Conservation (phyloP, 2,888 invertebrate species). For the Ceramica pisi region DNA sequence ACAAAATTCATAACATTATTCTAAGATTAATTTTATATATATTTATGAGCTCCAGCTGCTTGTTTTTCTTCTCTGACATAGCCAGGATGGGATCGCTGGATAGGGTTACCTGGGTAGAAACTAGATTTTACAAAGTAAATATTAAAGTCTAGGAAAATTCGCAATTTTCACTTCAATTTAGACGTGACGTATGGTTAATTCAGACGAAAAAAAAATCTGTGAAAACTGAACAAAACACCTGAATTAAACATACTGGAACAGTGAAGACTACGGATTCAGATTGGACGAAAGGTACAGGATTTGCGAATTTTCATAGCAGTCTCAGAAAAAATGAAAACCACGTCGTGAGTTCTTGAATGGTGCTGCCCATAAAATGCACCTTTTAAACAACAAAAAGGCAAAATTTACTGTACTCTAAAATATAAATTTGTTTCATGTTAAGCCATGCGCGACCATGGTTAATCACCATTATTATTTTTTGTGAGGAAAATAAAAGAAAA, state of each 20-base stretch:
- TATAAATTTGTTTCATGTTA: conserved; percentile 76
- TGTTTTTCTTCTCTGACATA: conserved; percentile 89
- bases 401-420: conserved; percentile 71
- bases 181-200: conserved; percentile 43
- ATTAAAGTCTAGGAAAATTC: conserved; percentile 79
- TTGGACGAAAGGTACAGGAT: conserved; percentile 51
- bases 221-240: conserved; percentile 19
- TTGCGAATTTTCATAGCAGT: conserved; percentile 79
- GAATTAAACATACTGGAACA: conserved; percentile 46
- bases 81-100: conserved; percentile 89
- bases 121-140: conserved; percentile 76
- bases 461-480: conserved; percentile 79
- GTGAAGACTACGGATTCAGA: conserved; percentile 27
- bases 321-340: conserved; percentile 72
- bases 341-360: conserved; percentile 88
- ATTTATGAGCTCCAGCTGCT: conserved; percentile 87
- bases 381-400: conserved; percentile 72
- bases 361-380: conserved; percentile 88
- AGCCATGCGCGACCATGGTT: conserved; percentile 88
- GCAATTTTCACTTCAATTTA: conserved; percentile 61
- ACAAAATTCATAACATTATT: conserved; percentile 33
- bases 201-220: conserved; percentile 18
- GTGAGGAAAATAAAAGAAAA: conserved; percentile 72
- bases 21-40: conserved; percentile 51
- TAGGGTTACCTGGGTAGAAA: conserved; percentile 89